Percentiles rank a stretch among this genome's conserved stretches.
phyloP scores from a whole-genome alignment of 2,888 invertebrate species.

The Limnephilus auricula region DNA sequence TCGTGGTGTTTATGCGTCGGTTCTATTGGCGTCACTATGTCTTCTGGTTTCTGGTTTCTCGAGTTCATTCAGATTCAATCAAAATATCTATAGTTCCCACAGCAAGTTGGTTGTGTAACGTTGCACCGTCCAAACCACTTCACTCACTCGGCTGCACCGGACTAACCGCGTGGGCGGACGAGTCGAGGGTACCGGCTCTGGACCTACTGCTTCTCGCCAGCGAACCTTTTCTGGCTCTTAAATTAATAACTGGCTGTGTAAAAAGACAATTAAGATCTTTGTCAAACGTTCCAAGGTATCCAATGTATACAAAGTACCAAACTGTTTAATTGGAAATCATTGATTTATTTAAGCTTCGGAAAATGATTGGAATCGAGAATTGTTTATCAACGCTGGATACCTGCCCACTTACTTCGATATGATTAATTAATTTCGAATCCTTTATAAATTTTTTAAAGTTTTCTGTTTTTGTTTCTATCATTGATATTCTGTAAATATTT shows the following conservation, averaged over 20 bases:
- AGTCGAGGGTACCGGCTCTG: slow-evolving; percentile 11
- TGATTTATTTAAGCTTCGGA: background rate
- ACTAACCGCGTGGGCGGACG: slow-evolving; percentile 46
- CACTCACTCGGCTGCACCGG: background rate
- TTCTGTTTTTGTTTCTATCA: background rate
- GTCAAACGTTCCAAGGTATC: slow-evolving; percentile 16
- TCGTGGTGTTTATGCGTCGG: slow-evolving; percentile 8
- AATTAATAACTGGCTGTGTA: slow-evolving; percentile 42
- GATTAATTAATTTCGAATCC: background rate
- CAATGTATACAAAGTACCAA: background rate
- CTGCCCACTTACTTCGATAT: background rate
- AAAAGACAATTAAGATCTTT: slow-evolving; percentile 40
- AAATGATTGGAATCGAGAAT: slow-evolving; percentile 6
- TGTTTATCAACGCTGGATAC: background rate
- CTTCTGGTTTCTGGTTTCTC: slow-evolving; percentile 41
- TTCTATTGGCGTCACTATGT: slow-evolving; percentile 52
- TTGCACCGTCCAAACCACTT: slow-evolving; percentile 9
- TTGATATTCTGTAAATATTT: background rate
- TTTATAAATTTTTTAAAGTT: background rate
- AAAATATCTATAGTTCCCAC: slow-evolving; percentile 44
- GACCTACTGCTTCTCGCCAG: background rate
- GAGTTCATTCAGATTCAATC: slow-evolving; percentile 34
- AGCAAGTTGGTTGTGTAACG: slow-evolving; percentile 1
- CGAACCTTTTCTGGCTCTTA: slow-evolving; percentile 33
- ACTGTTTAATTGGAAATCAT: slow-evolving; percentile 27